Conservation (phyloP, 2,888 invertebrate genomes). For the Anthophora plumipes region DNA sequence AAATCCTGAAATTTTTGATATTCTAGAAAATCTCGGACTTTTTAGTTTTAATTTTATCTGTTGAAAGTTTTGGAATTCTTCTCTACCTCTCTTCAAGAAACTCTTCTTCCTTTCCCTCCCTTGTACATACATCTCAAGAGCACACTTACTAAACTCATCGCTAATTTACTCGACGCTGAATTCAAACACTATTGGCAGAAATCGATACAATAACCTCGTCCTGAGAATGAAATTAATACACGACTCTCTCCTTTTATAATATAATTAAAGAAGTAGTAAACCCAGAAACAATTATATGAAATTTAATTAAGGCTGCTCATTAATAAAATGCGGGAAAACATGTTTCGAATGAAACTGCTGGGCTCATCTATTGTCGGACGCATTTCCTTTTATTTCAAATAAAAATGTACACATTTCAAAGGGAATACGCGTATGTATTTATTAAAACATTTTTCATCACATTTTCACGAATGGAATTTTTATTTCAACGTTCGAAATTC, state of each 20-base stretch:
- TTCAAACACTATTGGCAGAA: too few species aligned
- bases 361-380: background rate
- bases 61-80: too few species aligned
- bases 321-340: background rate
- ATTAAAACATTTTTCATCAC: constrained; percentile 10
- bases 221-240: background rate
- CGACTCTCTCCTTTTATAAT: background rate
- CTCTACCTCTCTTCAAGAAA: too few species aligned
- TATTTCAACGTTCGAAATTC: background rate
- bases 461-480: constrained; percentile 13
- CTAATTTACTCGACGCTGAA: background rate
- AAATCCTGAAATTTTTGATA: too few species aligned
- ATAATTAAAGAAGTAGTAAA: background rate
- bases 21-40: too few species aligned
- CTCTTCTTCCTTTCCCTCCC: background rate
- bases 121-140: background rate
- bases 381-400: background rate
- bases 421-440: background rate
- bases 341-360: background rate
- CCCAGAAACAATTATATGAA: background rate
- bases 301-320: constrained; percentile 18
- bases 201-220: too few species aligned
- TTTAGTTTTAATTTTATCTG: too few species aligned
- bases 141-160: background rate
- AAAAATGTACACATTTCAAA: background rate